These are phyloP conservation scores for Struthidea cinerea DNA, from an alignment of 2,113 vertebrate genomes.

Conservation along the genomic window DNA sequence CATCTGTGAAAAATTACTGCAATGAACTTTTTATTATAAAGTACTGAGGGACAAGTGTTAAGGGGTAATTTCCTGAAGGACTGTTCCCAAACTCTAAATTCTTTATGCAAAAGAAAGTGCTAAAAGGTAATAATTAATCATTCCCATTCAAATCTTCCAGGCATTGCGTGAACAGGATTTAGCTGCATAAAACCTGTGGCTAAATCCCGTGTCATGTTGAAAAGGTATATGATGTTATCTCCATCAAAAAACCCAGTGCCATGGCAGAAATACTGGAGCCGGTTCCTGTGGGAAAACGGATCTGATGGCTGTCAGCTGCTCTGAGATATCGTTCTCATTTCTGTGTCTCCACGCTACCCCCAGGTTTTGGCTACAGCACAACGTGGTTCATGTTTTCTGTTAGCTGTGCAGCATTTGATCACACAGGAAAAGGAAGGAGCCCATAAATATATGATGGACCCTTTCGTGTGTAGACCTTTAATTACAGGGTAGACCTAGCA, in stretches of 20 bases:
- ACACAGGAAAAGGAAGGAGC: background rate
- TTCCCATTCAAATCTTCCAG: background rate
- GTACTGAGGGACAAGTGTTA: background rate
- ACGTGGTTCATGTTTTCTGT: background rate
- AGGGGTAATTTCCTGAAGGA: slow-evolving; percentile 4
- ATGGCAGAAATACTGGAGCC: background rate
- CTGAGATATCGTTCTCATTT: background rate
- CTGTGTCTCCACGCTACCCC: background rate
- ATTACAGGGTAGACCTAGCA: background rate
- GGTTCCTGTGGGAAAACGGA: background rate
- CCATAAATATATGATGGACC: background rate
- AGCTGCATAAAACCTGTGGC: background rate
- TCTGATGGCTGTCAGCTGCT: background rate
- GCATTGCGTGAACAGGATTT: background rate
- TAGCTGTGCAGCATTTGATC: background rate
- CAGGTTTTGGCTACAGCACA: background rate
- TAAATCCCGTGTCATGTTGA: background rate
- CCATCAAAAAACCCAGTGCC: background rate
- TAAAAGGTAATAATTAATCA: slow-evolving; percentile 3
- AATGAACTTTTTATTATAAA: background rate
- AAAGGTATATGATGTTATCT: background rate
- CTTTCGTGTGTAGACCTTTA: background rate
- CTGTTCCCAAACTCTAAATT: background rate
- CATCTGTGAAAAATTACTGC: background rate
- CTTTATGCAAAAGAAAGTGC: background rate